Percentiles rank a stretch among this genome's conserved stretches.
These are phyloP conservation scores for Chlorodrepanis virens DNA, from an alignment of 2,113 vertebrate species.

Conservation along the genomic window DNA sequence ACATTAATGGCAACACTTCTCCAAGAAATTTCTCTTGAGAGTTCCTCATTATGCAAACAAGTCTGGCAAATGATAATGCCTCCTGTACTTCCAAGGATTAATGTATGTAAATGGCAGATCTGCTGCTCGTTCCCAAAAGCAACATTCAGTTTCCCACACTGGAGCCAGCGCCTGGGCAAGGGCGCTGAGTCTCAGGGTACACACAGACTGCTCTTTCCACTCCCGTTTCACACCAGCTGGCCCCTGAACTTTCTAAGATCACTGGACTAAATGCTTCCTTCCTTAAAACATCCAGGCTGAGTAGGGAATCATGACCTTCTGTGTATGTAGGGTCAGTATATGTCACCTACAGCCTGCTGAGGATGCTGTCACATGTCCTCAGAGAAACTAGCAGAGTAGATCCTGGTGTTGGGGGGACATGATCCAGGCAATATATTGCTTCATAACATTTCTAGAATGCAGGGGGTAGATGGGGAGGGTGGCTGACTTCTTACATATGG, in stretches of 20 bases:
- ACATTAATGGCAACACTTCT: neutral
- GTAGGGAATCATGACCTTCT: rapidly evolving
- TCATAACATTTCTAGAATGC: neutral
- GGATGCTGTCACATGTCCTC: neutral
- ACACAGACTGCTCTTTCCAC: neutral
- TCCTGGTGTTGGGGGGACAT: neutral
- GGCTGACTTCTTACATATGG: neutral
- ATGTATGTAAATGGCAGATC: constrained; percentile 45
- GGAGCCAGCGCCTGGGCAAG: neutral
- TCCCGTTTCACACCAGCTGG: neutral
- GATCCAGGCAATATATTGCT: neutral
- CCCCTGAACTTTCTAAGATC: neutral
- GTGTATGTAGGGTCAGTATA: neutral
- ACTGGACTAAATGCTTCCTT: neutral
- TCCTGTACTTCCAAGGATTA: constrained; percentile 47
- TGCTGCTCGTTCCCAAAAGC: constrained; percentile 5
- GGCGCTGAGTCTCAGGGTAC: neutral
- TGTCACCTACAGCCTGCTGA: neutral
- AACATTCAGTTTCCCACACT: neutral
- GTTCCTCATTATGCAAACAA: constrained; percentile 61
- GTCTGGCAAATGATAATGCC: constrained; percentile 48
- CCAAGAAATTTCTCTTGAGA: constrained; percentile 40
- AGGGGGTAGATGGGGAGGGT: neutral
- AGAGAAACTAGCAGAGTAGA: neutral
- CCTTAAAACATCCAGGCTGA: neutral